Evolutionary conservation across 2,797 vertebrate genomes (phyloP).

Genomic region (Arnoldichthys spilopterus): DNA sequence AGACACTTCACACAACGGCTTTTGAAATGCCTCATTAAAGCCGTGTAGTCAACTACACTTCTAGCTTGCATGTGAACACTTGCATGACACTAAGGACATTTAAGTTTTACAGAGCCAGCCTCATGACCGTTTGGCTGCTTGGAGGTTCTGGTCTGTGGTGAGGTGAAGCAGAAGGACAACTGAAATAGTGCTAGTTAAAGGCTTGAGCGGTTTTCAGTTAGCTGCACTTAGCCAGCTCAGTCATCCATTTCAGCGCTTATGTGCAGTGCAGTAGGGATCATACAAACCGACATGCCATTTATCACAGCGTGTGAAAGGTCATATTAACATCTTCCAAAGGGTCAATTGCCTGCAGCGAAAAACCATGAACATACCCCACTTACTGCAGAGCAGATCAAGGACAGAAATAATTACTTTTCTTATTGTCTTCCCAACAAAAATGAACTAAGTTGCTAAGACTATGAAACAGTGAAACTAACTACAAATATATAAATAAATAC

Average conservation of each 20-base stretch:
- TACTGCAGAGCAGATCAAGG: neutral
- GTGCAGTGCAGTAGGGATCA: neutral
- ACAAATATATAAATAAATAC: no score
- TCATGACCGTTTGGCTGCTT: constrained; percentile 20
- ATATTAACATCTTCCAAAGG: neutral
- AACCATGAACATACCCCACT: constrained; percentile 3
- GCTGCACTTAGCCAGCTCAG: constrained; percentile 33
- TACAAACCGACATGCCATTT: neutral
- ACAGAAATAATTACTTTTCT: neutral
- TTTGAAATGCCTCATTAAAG: constrained; percentile 40
- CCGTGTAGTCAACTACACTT: constrained; percentile 22
- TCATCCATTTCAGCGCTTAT: constrained; percentile 7
- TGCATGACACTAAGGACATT: constrained; percentile 33
- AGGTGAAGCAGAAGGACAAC: constrained; percentile 32
- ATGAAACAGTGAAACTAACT: no score
- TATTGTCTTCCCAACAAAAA: neutral
- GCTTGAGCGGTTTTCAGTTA: constrained; percentile 41
- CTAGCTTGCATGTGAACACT: constrained; percentile 25
- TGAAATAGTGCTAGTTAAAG: constrained; percentile 41
- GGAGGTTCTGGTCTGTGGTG: constrained; percentile 38
- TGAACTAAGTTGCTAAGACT: no score
- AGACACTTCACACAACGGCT: constrained; percentile 33
- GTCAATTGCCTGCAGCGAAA: neutral
- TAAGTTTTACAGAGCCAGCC: constrained; percentile 25
- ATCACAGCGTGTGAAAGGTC: neutral